Conservation (phyloP, 2,797 vertebrate species). For the Myotis daubentonii region DNA sequence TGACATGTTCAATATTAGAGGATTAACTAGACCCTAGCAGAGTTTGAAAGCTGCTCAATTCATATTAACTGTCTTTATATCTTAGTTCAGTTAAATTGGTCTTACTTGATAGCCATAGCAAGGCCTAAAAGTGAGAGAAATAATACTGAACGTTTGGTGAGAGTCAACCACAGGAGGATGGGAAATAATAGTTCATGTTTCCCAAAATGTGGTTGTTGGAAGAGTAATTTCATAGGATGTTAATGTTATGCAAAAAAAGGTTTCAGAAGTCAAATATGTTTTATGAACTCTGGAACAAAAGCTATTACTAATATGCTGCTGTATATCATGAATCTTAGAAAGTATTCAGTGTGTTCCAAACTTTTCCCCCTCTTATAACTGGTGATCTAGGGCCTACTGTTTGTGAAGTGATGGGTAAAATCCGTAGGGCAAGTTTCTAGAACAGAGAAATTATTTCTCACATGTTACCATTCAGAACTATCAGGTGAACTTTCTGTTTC, state of each 20-base stretch:
- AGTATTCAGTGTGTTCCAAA: not conserved
- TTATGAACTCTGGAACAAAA: not conserved
- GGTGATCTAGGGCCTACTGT: not conserved
- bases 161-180: not conserved
- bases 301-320: not conserved
- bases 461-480: not conserved
- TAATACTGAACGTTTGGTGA: not conserved
- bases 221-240: not conserved
- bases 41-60: constrained; percentile 7
- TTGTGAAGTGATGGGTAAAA: constrained; percentile 3
- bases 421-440: not conserved
- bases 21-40: not conserved
- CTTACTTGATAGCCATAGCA: not conserved
- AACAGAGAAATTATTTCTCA: constrained; percentile 6
- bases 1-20: not conserved
- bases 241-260: not conserved
- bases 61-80: not conserved
- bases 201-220: not conserved
- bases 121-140: not conserved
- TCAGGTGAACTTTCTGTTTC: constrained; percentile 20
- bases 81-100: not conserved
- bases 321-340: not conserved
- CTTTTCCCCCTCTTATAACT: not conserved
- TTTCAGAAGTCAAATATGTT: not conserved
- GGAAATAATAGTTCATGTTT: not conserved